Base-by-base conservation (phyloP, 1,140 invertebrate species). In the Papilio glaucus region DNA sequence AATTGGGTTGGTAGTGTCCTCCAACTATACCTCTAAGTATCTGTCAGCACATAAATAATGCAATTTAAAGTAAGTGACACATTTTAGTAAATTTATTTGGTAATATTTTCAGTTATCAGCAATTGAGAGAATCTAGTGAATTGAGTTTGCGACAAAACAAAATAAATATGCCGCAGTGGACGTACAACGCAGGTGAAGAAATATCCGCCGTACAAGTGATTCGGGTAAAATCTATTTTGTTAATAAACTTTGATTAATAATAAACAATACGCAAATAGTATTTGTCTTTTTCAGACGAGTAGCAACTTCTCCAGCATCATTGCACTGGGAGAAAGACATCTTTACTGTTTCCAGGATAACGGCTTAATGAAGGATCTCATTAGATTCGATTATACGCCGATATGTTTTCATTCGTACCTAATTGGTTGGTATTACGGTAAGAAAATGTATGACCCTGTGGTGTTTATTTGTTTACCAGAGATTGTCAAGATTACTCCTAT, bases 301-400 rank as follows among this genome's bases (percentile, higher is more conserved):
- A 93, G 79, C 39, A 90, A 88, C 69, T 90, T 90, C 77, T 93
- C 92, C 4, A 95, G 94, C 73, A 95, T 98, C 39, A 82, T 97
- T 33, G 94, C 97, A 18, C 91, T 98, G 26, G 96, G 96, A 68
- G 95, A 96, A 83, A 94, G 95, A 84, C 96, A 96, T 90, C 89
- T 98, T 5, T 97, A 95, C 83, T 97, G 96, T 84, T 93, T 98
- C 70, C 95, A 95, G 80, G 97, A 97, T 77, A 95, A 94, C 71
- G 97, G 96, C 33, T 92, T 94, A 41, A 89, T 98, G 53, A 96
- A 95, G 80, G 97, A 95, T 81, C 96, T 96, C 89, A 98, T 98
- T 82, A 95, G 96, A 85, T 95, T 98, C 67, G 97, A 98, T 78
- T 98, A 95, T 91, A 95, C 94, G 77, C 96, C 97, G 0, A 92